Conservation (phyloP, 2,113 vertebrate genomes). For the Seriola dumerili region DNA sequence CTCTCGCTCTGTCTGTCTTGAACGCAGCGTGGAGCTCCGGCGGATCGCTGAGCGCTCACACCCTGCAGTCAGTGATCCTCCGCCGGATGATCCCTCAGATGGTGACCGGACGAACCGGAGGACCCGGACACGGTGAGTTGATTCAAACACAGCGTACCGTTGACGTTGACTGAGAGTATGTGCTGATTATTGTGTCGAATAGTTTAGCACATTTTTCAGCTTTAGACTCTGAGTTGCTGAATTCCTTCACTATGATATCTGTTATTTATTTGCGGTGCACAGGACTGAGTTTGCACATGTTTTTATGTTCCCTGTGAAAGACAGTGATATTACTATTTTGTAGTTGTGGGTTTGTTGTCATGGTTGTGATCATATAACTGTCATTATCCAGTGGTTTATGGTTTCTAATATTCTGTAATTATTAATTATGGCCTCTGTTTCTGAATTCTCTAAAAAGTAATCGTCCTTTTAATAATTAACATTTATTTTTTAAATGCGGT, state of each 20-base stretch:
- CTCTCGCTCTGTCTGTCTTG: not conserved
- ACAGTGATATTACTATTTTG: no score
- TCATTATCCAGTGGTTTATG: no score
- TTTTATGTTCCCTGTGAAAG: not conserved
- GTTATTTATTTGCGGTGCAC: no score
- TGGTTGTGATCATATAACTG: no score
- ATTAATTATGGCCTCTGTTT: no score
- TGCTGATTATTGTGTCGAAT: not conserved
- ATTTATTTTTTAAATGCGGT: no score
- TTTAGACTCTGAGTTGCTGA: not conserved
- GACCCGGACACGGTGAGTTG: constrained; percentile 1
- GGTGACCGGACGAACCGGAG: not conserved
- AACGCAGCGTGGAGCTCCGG: not conserved
- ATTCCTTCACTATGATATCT: not conserved
- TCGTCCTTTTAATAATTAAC: no score
- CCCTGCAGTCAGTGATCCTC: not conserved
- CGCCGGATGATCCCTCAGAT: not conserved
- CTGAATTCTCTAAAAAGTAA: no score
- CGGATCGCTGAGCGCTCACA: not conserved
- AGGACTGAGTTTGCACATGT: not conserved
- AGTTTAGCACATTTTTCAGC: not conserved
- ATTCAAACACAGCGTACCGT: not conserved
- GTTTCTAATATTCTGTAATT: not conserved
- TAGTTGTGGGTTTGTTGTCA: no score
- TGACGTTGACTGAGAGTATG: not conserved